phyloP scores from a whole-genome alignment of 2,888 invertebrate genomes.

The Pardosa pseudoannulata region DNA sequence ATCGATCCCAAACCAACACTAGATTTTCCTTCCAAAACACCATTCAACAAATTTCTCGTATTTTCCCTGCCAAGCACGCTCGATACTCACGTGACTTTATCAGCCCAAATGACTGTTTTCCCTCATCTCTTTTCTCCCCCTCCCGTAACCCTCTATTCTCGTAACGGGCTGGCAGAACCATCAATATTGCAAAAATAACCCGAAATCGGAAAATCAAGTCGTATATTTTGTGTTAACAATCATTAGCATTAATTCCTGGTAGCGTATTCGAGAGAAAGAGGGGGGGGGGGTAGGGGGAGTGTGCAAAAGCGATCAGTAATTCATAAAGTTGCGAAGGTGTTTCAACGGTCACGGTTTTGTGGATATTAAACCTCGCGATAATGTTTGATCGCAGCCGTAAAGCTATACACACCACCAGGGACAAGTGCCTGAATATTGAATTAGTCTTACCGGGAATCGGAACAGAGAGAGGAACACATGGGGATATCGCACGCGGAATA shows the following conservation, averaged over 20 bases:
- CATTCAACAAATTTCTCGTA: background rate
- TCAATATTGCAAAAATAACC: conserved; percentile 34
- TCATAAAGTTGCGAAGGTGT: background rate
- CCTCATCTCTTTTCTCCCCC: background rate
- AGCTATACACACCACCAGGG: background rate
- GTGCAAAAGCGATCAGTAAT: background rate
- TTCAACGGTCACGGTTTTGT: background rate
- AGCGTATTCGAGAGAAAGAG: too few species aligned
- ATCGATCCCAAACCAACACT: background rate
- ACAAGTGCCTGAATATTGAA: background rate
- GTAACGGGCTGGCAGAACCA: background rate
- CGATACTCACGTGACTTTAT: conserved; percentile 1
- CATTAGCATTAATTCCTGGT: background rate
- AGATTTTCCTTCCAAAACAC: too few species aligned
- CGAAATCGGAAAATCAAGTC: conserved; percentile 4
- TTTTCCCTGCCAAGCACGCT: background rate
- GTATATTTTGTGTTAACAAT: background rate
- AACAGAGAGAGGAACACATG: too few species aligned
- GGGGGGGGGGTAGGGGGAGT: too few species aligned
- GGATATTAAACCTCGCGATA: background rate
- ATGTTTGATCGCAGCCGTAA: background rate
- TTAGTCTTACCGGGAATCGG: background rate
- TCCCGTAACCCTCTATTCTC: background rate
- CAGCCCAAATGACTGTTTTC: background rate
- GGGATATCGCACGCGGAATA: too few species aligned